Base-by-base conservation (phyloP, 2,797 vertebrate genomes). In the Arnoldichthys spilopterus region DNA sequence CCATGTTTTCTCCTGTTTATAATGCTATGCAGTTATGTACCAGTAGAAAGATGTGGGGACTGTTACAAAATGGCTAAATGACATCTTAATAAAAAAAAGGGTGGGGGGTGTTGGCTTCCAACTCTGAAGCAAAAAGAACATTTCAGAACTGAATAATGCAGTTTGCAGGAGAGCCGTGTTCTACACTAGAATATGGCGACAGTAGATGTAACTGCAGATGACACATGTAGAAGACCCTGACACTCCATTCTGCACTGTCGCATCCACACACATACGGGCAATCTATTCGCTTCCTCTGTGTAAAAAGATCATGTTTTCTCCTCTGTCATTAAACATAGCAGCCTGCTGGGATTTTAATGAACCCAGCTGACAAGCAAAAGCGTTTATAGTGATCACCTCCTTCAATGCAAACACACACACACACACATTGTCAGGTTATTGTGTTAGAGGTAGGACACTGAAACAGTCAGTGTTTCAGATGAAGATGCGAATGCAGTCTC, bases 281-380 rank as follows among this genome's bases (percentile, higher is more conserved):
- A 51, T 51, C 53, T 9, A 26, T 28, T 12, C 4, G 28, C 34
- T 54, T 7, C 12, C 53, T 18, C 40, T 56, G 58, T 22, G 15
- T 64, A 40, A 1, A 47, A 54, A 62, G n/a, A 78, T 78, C 28
- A 70, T 28, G 66, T 58, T 34, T 72, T n/a, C n/a, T n/a, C n/a
- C 67, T 34, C 45, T 66, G 67, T 75, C 66, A 67, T 81, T 78
- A 51, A 72, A 76, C 37, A 20, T 40, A 66, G 72, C 24, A 61
- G 71, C 51, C 76, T 54, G 62, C 24, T 67, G 70, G 78, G 63
- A 53, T 90, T 90, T 89, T 90, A 85, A 89, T 89, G 86, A 90
- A 87, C 86, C 88, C 86, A 86, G 88, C 91, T 92, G 90, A 90
- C 89, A 90, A 90, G 88, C 88, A 82, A 82, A 87, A 88, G 87